These are phyloP conservation scores for Cataglyphis cursor DNA, from an alignment of 2,888 invertebrate genomes.

Conservation along the genomic window DNA sequence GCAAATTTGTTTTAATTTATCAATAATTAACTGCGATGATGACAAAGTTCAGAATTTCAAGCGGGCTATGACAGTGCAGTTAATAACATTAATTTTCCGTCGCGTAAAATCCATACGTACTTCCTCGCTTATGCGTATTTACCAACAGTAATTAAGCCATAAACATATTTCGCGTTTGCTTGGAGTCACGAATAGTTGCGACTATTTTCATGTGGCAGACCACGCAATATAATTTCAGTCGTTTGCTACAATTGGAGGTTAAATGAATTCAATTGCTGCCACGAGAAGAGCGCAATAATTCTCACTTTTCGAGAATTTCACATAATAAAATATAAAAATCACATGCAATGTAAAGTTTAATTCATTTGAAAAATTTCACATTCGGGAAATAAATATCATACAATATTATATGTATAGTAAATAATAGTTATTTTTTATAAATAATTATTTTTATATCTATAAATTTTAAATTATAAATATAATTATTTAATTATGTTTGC, in stretches of 20 bases:
- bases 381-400: constrained; percentile 1
- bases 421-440: background rate
- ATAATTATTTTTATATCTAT: background rate
- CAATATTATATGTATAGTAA: background rate
- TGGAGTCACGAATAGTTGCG: constrained; percentile 58
- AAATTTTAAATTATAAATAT: background rate
- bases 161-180: constrained; percentile 68
- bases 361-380: background rate
- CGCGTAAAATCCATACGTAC: constrained; percentile 50
- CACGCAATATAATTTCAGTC: constrained; percentile 70
- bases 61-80: constrained; percentile 58
- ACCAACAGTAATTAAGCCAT: constrained; percentile 69
- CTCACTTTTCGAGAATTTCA: constrained; percentile 44
- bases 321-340: constrained; percentile 14
- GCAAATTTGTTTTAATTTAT: constrained; percentile 43
- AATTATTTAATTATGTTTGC: constrained; percentile 24
- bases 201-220: constrained; percentile 70
- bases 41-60: constrained; percentile 67
- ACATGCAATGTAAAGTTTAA: background rate
- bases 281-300: constrained; percentile 58
- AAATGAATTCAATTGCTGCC: constrained; percentile 74
- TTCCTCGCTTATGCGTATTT: constrained; percentile 57
- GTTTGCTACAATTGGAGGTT: constrained; percentile 76
- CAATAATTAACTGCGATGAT: constrained; percentile 43
- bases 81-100: constrained; percentile 68